phyloP scores from a whole-genome alignment of 2,797 vertebrate genomes.

The Limnodromus scolopaceus region DNA sequence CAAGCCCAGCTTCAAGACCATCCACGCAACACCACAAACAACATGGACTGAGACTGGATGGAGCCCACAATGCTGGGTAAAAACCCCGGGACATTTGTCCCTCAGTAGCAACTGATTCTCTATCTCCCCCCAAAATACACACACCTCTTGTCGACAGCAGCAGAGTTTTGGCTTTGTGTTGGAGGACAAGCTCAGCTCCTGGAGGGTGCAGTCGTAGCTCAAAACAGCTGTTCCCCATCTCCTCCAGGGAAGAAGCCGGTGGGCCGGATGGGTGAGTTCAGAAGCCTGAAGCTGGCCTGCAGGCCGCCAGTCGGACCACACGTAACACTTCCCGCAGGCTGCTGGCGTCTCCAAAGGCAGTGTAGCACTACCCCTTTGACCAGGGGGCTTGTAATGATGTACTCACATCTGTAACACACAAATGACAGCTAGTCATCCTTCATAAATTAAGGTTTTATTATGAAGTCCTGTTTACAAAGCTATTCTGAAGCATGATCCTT shows the following conservation, averaged over 20 bases:
- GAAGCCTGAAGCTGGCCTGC: not conserved
- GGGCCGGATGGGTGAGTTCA: not conserved
- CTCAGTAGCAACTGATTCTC: not conserved
- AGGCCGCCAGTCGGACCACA: not conserved
- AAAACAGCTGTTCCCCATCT: not conserved
- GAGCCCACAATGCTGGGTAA: rapidly evolving
- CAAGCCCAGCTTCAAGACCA: rapidly evolving
- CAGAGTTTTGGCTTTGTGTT: not conserved
- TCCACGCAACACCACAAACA: not conserved
- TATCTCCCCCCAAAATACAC: not conserved
- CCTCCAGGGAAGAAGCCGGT: not conserved
- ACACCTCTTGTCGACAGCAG: not conserved
- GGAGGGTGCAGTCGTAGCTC: not conserved
- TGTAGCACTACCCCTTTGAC: not conserved
- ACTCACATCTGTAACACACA: not conserved
- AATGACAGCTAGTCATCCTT: not conserved
- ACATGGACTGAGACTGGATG: rapidly evolving
- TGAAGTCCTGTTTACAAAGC: not conserved
- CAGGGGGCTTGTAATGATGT: not conserved
- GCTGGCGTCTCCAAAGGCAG: not conserved
- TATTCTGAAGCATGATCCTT: not conserved
- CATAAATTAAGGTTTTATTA: not conserved
- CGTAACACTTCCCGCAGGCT: not conserved
- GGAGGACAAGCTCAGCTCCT: not conserved
- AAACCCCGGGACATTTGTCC: not conserved